phyloP scores from a whole-genome alignment of 2,113 vertebrate species.

The Thermophis baileyi region DNA sequence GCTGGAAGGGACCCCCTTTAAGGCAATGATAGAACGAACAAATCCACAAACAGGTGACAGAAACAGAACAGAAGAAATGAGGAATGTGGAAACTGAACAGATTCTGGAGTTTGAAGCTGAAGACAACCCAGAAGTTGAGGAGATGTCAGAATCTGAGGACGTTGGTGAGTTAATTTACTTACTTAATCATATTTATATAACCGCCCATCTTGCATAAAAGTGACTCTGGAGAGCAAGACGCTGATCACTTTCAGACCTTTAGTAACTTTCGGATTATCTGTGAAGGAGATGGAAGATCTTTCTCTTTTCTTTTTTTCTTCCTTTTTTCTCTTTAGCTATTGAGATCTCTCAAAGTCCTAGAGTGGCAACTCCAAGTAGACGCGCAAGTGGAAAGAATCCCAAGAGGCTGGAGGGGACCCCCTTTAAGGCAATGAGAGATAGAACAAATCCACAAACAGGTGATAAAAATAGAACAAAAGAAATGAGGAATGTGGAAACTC shows the following conservation, averaged over 20 bases:
- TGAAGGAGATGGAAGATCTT: not conserved
- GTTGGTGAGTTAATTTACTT: constrained; percentile 20
- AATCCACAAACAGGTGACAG: not conserved
- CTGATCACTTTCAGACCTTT: not conserved
- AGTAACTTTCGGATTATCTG: not conserved
- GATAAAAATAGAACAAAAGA: too few species aligned
- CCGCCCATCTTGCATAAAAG: not conserved
- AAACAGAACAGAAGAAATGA: not conserved
- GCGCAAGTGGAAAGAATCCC: too few species aligned
- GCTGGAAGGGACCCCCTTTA: not conserved
- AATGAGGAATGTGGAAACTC: too few species aligned
- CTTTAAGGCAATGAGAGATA: too few species aligned
- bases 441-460: too few species aligned
- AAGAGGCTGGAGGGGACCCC: too few species aligned
- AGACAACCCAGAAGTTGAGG: constrained; percentile 11
- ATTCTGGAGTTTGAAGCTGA: constrained; percentile 28
- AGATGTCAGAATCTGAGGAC: not conserved
- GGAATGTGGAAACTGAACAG: not conserved
- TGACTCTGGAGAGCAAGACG: not conserved
- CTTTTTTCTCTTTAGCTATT: too few species aligned
- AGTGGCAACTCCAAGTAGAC: too few species aligned
- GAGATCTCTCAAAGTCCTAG: too few species aligned
- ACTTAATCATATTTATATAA: too few species aligned
- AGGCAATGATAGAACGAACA: not conserved
- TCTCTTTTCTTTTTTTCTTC: not conserved